Conservation (phyloP, 2,888 invertebrate species). For the Apantesis nais region DNA sequence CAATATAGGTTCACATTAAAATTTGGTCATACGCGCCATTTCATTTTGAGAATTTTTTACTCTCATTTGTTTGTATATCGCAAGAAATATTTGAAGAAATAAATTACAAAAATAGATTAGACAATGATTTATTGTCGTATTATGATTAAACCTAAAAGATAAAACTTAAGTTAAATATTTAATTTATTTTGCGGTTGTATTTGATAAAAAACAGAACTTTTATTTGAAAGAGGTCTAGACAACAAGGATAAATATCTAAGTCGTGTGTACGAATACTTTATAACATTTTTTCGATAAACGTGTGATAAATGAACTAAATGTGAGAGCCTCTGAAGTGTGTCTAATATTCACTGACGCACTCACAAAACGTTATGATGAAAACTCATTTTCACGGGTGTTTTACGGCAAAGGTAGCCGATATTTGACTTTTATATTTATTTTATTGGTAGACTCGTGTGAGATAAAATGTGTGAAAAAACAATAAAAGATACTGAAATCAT, state of each 20-base stretch:
- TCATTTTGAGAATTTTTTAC: no score
- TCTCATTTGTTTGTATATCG: no score
- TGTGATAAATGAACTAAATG: constrained; percentile 54
- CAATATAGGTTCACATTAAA: no score
- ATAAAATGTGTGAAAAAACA: not conserved
- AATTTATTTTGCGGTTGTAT: no score
- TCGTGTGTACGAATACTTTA: constrained; percentile 40
- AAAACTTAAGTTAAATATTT: no score
- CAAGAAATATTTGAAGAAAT: no score
- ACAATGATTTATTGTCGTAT: no score
- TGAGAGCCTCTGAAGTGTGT: constrained; percentile 41
- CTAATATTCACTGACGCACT: constrained; percentile 49
- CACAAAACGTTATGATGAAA: constrained; percentile 33
- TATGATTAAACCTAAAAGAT: no score
- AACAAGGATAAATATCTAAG: constrained; percentile 21
- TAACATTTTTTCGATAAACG: constrained; percentile 48
- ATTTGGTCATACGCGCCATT: no score
- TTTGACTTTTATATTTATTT: constrained; percentile 13
- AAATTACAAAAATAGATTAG: no score
- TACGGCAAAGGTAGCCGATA: constrained; percentile 27
- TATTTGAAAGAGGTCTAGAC: constrained; percentile 38
- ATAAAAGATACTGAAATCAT: not conserved
- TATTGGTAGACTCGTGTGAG: not conserved
- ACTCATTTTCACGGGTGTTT: constrained; percentile 31
- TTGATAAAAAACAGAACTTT: not conserved